Percentiles rank a stretch among this genome's conserved stretches.
These are phyloP conservation scores for Uropsilus gracilis DNA, from an alignment of 2,113 vertebrate species.

Conservation along the genomic window DNA sequence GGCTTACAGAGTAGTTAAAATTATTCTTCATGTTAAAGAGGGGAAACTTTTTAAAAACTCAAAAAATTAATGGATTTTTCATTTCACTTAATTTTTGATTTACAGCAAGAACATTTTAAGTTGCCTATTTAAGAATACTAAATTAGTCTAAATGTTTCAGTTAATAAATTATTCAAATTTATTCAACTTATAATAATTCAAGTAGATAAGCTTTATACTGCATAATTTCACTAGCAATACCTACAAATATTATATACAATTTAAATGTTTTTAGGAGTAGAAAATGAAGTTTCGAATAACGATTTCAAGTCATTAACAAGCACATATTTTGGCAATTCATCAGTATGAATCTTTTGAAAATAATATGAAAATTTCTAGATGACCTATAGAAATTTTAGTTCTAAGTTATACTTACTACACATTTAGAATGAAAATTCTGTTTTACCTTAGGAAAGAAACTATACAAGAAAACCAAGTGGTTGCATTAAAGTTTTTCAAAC, in stretches of 20 bases:
- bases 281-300: constrained; percentile 6
- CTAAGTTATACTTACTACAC: neutral
- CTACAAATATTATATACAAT: neutral
- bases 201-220: neutral
- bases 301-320: constrained; percentile 35
- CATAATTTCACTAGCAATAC: neutral
- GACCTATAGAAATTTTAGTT: constrained; percentile 15
- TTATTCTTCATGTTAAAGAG: neutral
- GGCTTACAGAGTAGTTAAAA: neutral
- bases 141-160: constrained; percentile 13
- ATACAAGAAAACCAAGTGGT: neutral
- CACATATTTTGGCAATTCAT: neutral
- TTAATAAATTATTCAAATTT: constrained; percentile 15
- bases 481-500: neutral
- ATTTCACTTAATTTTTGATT: constrained; percentile 13
- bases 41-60: neutral
- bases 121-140: neutral
- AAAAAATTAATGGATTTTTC: constrained; percentile 9
- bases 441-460: constrained; percentile 35
- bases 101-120: constrained; percentile 19
- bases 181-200: too few species aligned
- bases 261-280: constrained; percentile 19
- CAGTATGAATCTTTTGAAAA: neutral
- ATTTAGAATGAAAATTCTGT: constrained; percentile 33
- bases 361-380: neutral